phyloP scores from a whole-genome alignment of 2,888 invertebrate genomes.

The Idaea aversata region DNA sequence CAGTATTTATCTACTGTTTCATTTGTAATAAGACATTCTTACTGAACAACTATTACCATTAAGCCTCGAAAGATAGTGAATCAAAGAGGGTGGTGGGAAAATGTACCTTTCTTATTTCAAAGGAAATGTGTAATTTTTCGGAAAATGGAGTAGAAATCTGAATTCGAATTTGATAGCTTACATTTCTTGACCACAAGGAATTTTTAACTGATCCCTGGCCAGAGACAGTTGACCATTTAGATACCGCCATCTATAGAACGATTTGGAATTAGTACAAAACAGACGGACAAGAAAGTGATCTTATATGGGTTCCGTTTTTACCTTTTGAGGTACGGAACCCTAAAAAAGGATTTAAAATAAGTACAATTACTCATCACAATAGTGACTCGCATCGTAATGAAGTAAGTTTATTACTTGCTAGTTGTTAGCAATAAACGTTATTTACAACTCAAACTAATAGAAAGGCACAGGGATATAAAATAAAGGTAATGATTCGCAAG shows the following conservation, averaged over 20 bases:
- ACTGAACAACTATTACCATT: not conserved
- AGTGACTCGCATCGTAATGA: slow-evolving; percentile 15
- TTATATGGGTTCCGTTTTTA: no score
- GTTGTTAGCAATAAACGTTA: slow-evolving; percentile 31
- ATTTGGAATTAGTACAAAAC: no score
- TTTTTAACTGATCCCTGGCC: no score
- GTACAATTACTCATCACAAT: slow-evolving; percentile 14
- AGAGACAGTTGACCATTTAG: no score
- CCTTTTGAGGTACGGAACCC: no score
- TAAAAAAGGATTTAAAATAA: not conserved
- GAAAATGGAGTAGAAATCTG: no score
- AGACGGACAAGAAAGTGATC: no score
- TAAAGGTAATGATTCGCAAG: not conserved
- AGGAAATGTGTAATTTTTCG: no score
- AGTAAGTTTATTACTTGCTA: slow-evolving; percentile 29
- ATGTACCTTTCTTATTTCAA: not conserved
- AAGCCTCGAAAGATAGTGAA: not conserved
- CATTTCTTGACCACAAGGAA: no score
- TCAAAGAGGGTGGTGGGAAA: not conserved
- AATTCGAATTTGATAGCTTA: no score
- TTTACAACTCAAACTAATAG: slow-evolving; percentile 36
- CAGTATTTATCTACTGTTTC: not conserved
- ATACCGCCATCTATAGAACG: no score
- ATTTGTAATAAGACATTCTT: not conserved
- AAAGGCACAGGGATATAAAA: slow-evolving; percentile 28